phyloP scores from a whole-genome alignment of 2,888 invertebrate genomes.

The Cotesia congregata region DNA sequence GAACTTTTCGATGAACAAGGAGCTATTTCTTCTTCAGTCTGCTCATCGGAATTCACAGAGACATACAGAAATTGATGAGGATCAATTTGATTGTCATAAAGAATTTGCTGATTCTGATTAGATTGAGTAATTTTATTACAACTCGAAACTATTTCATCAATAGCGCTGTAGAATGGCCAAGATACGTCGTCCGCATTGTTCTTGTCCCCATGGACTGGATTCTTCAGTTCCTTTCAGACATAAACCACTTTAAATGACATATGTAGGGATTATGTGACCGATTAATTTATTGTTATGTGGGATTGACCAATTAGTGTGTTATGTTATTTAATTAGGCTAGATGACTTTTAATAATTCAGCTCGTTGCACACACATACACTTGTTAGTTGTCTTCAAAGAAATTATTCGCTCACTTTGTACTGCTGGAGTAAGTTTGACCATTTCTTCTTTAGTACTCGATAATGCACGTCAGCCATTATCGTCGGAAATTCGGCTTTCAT shows the following conservation, averaged over 20 bases:
- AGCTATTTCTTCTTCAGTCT: conserved; percentile 39
- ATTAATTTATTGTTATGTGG: conserved; percentile 14
- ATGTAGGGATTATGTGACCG: conserved; percentile 1
- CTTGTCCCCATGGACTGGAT: conserved; percentile 63
- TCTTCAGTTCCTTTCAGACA: conserved; percentile 58
- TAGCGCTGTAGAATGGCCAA: conserved; percentile 63
- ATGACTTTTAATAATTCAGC: conserved; percentile 8
- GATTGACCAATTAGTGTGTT: conserved; percentile 2
- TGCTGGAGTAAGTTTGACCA: conserved; percentile 63
- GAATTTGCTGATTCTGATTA: conserved; percentile 45
- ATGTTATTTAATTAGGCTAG: background rate
- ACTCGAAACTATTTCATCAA: conserved; percentile 59
- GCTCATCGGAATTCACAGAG: conserved; percentile 54
- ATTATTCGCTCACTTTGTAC: conserved; percentile 56
- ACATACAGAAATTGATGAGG: conserved; percentile 62
- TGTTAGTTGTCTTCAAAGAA: background rate
- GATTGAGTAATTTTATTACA: conserved; percentile 27
- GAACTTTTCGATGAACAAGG: background rate
- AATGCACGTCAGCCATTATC: conserved; percentile 62
- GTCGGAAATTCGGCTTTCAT: conserved; percentile 62
- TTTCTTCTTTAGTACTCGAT: conserved; percentile 62
- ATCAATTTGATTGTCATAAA: conserved; percentile 55
- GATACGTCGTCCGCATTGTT: conserved; percentile 64
- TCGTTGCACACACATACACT: background rate
- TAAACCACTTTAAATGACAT: background rate